phyloP scores from a whole-genome alignment of 2,113 vertebrate genomes.

The Equus quagga region DNA sequence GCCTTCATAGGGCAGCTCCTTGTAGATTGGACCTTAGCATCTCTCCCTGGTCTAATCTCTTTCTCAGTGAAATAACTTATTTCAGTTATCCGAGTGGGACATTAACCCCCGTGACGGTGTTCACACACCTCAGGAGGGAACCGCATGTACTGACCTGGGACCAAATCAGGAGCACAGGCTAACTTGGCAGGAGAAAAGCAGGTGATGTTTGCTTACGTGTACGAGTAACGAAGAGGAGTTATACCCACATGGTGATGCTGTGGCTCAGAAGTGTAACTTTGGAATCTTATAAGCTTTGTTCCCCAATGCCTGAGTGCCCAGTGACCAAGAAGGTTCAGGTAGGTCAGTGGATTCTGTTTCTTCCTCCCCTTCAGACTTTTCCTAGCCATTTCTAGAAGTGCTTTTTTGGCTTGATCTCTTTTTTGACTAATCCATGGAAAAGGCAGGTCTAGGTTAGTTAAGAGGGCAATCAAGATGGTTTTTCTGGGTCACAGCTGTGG shows the following conservation, averaged over 20 bases:
- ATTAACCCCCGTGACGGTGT: background rate
- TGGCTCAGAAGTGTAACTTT: background rate
- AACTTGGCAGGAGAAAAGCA: background rate
- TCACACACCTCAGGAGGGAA: background rate
- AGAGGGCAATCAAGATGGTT: constrained; percentile 72
- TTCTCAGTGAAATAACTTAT: background rate
- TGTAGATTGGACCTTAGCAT: background rate
- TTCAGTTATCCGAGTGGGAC: background rate
- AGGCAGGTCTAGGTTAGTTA: constrained; percentile 71
- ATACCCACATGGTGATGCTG: background rate
- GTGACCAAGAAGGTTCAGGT: background rate
- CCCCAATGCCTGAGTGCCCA: background rate
- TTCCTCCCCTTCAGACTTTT: background rate
- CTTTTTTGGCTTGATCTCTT: constrained; percentile 77
- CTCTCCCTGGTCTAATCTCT: background rate
- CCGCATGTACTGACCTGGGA: background rate
- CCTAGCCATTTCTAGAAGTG: constrained; percentile 20
- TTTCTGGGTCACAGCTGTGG: constrained; percentile 66
- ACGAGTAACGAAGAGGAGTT: background rate
- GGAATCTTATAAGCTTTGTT: background rate
- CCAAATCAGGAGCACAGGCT: background rate
- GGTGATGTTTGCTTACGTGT: background rate
- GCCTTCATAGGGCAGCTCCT: background rate
- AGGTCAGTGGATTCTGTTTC: background rate
- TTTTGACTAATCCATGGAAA: constrained; percentile 72